Evolutionary conservation across 30 jellyfish, hydroid and myxozoan species (phyloP), one percentile per base, ranked within the genome.

Genomic region (Aurelia sp.): DNA sequence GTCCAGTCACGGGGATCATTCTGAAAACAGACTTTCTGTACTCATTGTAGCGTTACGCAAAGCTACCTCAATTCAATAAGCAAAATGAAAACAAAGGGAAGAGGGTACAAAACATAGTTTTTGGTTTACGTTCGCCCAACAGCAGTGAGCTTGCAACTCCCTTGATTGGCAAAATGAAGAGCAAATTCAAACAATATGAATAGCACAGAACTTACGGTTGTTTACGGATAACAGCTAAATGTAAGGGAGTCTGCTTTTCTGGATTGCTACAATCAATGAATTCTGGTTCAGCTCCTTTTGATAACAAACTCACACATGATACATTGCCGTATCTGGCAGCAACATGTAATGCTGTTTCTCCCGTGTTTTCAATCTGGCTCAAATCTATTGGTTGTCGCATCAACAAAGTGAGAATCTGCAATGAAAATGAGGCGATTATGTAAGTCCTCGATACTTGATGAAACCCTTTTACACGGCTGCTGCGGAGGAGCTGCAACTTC

Each of bases 271-370:
- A 35, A 27, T 76, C 50, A 44, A 61, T 33, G 10, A 60, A 27
- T 40, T 57, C 62, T 1, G 30, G n/a, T 60, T 59, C 87, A 19
- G 50, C 77, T 30, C 63, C 64, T 18, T 76, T 75, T 4, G 77
- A 22, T 17, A 76, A 78, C 15, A 38, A 13, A 50, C 48, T 61
- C 58, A 76, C 30, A 67, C 87, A 76, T 2, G 48, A n/a, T 31
- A 53, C 67, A 31, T 67, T 61, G 13, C 87, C 87, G 50, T 58
- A 76, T 59, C 87, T 76, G 8, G 90, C 90, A 13, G 90, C 90
- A 13, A 80, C 68, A 40, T 80, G 90, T 4, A 80, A 51, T 4
- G 90, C 81, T 20, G 81, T 80, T 18, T 80, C 81, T 31, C 90
- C 90, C 13, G 63, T 64, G 27, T 53, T 24, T 69, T 80, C 87